Percentiles rank a stretch among this genome's conserved stretches.
phyloP scores from a whole-genome alignment of 2,113 vertebrate genomes.

The Dissostichus mawsoni region DNA sequence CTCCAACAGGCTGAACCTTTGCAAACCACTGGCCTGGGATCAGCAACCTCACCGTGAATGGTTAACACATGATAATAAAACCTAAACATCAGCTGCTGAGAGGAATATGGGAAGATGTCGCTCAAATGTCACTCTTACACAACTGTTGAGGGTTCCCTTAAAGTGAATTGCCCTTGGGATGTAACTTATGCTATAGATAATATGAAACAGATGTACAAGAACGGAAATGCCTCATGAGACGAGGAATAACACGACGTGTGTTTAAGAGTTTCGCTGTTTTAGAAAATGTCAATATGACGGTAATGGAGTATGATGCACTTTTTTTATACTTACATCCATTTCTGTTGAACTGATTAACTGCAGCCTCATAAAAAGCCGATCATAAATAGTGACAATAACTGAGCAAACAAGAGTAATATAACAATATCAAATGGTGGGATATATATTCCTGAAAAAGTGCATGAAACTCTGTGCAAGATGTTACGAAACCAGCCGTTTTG shows the following conservation, averaged over 20 bases:
- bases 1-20: constrained; percentile 22
- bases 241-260: constrained; percentile 22
- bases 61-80: constrained; percentile 34
- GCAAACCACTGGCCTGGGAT: background rate
- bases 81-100: constrained; percentile 7
- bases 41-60: constrained; percentile 23
- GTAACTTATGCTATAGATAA: constrained; percentile 20
- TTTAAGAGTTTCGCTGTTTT: constrained; percentile 19
- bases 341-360: too few species aligned
- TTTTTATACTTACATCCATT: too few species aligned
- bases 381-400: background rate
- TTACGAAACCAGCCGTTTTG: constrained; percentile 7
- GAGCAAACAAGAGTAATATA: background rate
- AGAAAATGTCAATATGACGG: constrained; percentile 10
- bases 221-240: constrained; percentile 37
- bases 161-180: constrained; percentile 28
- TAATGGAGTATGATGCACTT: background rate
- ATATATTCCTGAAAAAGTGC: constrained; percentile 5
- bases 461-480: background rate
- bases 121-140: constrained; percentile 41
- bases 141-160: constrained; percentile 22
- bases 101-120: constrained; percentile 49
- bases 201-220: constrained; percentile 54
- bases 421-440: background rate
- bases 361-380: background rate